Evolutionary conservation across 2,888 invertebrate species (phyloP).

Genomic region (Xylota sylvarum): DNA sequence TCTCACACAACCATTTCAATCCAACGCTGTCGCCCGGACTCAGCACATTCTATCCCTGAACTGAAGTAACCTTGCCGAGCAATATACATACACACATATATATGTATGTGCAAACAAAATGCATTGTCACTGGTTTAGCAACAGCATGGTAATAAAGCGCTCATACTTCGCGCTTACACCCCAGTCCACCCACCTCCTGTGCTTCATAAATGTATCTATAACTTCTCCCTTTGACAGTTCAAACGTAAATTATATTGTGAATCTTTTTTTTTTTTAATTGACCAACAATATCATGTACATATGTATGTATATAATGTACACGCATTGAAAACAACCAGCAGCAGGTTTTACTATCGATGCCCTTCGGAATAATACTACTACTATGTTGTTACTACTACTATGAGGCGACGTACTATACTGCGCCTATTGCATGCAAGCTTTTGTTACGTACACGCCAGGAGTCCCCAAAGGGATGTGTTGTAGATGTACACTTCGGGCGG

Average conservation of each 20-base stretch:
- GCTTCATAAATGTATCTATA: constrained; percentile 17
- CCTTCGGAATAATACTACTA: constrained; percentile 68
- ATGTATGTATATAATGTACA: not conserved
- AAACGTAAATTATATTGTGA: constrained; percentile 45
- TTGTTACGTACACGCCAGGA: constrained; percentile 9
- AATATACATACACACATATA: constrained; percentile 1
- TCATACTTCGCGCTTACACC: constrained; percentile 8
- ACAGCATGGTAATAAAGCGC: constrained; percentile 52
- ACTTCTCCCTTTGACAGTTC: constrained; percentile 39
- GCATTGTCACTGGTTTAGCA: constrained; percentile 69
- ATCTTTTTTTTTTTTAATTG: constrained; percentile 27
- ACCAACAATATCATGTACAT: constrained; percentile 27
- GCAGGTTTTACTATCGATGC: constrained; percentile 46
- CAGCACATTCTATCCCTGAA: constrained; percentile 70
- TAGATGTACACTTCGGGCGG: constrained; percentile 51
- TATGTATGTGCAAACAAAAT: constrained; percentile 42
- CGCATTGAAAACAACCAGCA: constrained; percentile 37
- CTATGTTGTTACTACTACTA: constrained; percentile 55
- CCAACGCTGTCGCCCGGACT: constrained; percentile 51
- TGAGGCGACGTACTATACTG: constrained; percentile 57
- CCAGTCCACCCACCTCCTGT: not conserved
- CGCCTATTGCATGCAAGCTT: constrained; percentile 40
- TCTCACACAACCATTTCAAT: constrained; percentile 12
- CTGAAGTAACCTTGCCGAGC: constrained; percentile 73
- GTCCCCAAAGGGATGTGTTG: constrained; percentile 36